phyloP scores from a whole-genome alignment of 2,888 invertebrate species.

The Netelia fuscicornis region DNA sequence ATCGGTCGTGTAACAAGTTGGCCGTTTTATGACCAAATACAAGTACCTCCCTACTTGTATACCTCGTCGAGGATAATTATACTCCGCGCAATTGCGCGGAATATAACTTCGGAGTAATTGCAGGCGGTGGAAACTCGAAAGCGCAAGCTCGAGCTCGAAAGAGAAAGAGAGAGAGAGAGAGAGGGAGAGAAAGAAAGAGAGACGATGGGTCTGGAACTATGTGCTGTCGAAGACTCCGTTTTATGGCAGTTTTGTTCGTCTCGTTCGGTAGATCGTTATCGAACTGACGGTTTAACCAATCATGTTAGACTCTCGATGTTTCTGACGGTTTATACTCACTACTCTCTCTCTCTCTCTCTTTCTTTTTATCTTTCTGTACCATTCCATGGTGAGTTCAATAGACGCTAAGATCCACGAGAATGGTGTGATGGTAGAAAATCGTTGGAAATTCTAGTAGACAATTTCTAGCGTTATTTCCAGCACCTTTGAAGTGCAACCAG shows the following conservation, averaged over 20 bases:
- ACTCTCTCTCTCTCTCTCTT: too few species aligned
- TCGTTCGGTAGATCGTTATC: slow-evolving; percentile 58
- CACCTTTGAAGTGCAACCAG: background rate
- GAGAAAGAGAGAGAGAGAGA: slow-evolving; percentile 12
- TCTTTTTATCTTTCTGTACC: too few species aligned
- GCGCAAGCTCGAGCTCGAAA: slow-evolving; percentile 5
- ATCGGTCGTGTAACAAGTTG: slow-evolving; percentile 32
- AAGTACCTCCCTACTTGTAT: slow-evolving; percentile 47
- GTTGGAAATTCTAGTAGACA: background rate
- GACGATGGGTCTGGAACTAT: background rate
- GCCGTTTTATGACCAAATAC: slow-evolving; percentile 40
- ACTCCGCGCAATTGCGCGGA: slow-evolving; percentile 50
- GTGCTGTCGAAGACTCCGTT: slow-evolving; percentile 26
- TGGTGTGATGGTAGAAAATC: too few species aligned
- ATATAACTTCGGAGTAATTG: slow-evolving; percentile 59
- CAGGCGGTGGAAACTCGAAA: slow-evolving; percentile 11
- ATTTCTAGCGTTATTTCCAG: background rate
- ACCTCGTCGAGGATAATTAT: slow-evolving; percentile 49
- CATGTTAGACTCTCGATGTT: slow-evolving; percentile 49
- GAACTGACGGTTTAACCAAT: slow-evolving; percentile 68
- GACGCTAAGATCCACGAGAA: background rate
- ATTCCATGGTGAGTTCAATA: too few species aligned
- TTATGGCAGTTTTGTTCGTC: slow-evolving; percentile 61
- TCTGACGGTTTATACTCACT: slow-evolving; percentile 42
- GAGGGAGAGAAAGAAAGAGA: slow-evolving; percentile 12